Base-by-base conservation (phyloP, 2,888 invertebrate genomes). In the Cerceris rybyensis region DNA sequence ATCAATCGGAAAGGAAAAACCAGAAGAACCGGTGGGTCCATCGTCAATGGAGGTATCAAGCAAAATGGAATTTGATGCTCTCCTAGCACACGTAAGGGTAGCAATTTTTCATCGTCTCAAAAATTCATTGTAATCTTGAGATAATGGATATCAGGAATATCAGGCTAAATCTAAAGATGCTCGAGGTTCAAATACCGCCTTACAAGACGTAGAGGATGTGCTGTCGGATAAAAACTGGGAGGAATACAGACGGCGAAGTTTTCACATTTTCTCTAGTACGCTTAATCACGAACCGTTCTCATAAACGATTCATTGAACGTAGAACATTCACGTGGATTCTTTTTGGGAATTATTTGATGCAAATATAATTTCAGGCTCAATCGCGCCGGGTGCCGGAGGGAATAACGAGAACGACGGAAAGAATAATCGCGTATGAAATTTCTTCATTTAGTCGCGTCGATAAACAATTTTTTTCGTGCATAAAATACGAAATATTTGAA, bases 201-300 rank as follows among this genome's bases (percentile, higher is more conserved):
- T 86, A 42, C 63, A 72, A 7, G 90, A 90, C 64, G 49, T 89
- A 14, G 60, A 78, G 11, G 80, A 80, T 13, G 88, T 89, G 14
- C 52, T 90, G 28, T 78, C 71, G 28, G 80, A 89, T 17, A 82
- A 78, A n/a, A 86, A 87, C 55, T 90, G 90, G 90, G 69, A 85
- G n/a, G 55, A 83, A 52, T 89, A 87, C 70, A 85, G 67, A 70
- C 79, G 66, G 43, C 85, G 83, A 54, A 85, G 84, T 67, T 8
- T 43, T 16, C 42, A 60, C 17, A 52, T 57, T 52, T 76, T 55
- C 28, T 7, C n/a, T 4, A 52, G 57, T 57, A 54, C 46, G 49
- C 57, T 55, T 69, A 75, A 59, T 78, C 72, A 80, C 71, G 73
- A 55, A 60, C 54, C 8, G 2, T 66, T 42, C 50, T 13, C 39